These are phyloP conservation scores for Netelia fuscicornis DNA, from an alignment of 2,888 invertebrate species.

Conservation along the genomic window DNA sequence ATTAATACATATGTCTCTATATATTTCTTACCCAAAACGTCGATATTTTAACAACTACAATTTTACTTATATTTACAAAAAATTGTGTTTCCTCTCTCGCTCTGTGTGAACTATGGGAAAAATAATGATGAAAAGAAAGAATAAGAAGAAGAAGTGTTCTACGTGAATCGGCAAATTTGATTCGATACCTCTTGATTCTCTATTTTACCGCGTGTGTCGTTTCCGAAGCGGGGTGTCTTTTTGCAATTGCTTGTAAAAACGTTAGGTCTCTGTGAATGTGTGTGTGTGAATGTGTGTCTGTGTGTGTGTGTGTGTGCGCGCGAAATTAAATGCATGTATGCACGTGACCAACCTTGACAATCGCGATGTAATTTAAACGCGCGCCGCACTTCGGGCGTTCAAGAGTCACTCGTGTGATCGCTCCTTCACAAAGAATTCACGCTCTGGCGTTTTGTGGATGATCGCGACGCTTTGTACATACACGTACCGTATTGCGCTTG, in stretches of 20 bases:
- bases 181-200: not conserved
- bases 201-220: not conserved
- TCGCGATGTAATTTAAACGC: constrained; percentile 63
- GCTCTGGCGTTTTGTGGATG: constrained; percentile 22
- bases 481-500: not conserved
- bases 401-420: constrained; percentile 10
- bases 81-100: too few relatives aligned
- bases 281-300: not conserved
- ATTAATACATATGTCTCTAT: constrained; percentile 43
- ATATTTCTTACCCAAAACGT: not conserved
- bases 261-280: constrained; percentile 44
- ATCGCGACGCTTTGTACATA: not conserved
- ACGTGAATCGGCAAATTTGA: not conserved
- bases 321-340: constrained; percentile 22
- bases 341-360: constrained; percentile 73
- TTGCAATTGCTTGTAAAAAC: not conserved
- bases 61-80: not conserved
- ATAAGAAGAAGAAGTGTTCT: too few relatives aligned
- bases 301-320: not conserved
- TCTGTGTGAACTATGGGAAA: too few relatives aligned
- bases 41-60: not conserved
- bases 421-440: constrained; percentile 12
- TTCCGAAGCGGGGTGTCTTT: not conserved
- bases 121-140: too few relatives aligned
- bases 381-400: constrained; percentile 31